A percentile compares a stretch with the other conserved stretches of the same genome.
phyloP scores from a whole-genome alignment of 2,888 invertebrate species.

The Brachypalpus laphriformis region DNA sequence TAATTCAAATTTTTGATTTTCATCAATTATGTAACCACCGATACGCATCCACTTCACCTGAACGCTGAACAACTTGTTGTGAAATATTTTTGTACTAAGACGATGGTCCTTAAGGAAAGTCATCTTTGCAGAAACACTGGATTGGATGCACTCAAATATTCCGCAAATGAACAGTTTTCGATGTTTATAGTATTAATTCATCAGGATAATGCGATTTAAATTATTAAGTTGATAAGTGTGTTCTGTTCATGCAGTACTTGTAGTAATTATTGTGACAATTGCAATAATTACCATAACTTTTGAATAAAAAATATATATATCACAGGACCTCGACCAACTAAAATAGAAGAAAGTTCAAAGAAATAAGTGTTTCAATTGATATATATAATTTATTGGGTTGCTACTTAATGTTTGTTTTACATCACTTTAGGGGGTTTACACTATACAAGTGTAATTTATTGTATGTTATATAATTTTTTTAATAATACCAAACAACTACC shows the following conservation, averaged over 20 bases:
- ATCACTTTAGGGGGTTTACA: no score
- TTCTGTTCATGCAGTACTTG: no score
- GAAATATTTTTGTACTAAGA: constrained; percentile 73
- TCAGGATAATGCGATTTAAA: background rate
- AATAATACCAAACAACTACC: no score
- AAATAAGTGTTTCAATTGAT: no score
- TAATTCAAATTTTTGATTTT: constrained; percentile 72
- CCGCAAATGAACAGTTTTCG: no score
- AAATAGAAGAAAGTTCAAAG: no score
- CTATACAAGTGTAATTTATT: no score
- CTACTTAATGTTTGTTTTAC: no score
- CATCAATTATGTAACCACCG: constrained; percentile 76
- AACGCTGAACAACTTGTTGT: constrained; percentile 75
- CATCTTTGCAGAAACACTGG: background rate
- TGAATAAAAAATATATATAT: no score
- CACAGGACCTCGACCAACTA: no score
- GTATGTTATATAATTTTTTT: no score
- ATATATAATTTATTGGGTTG: no score
- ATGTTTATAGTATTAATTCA: background rate
- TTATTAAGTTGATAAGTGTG: background rate
- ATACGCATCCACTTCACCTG: constrained; percentile 76
- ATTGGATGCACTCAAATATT: background rate
- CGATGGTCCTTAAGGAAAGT: background rate
- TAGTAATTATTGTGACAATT: constrained; percentile 5
- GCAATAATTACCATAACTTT: constrained; percentile 8